Evolutionary conservation across 2,888 invertebrate species (phyloP).

Genomic region (Dusona sp.): DNA sequence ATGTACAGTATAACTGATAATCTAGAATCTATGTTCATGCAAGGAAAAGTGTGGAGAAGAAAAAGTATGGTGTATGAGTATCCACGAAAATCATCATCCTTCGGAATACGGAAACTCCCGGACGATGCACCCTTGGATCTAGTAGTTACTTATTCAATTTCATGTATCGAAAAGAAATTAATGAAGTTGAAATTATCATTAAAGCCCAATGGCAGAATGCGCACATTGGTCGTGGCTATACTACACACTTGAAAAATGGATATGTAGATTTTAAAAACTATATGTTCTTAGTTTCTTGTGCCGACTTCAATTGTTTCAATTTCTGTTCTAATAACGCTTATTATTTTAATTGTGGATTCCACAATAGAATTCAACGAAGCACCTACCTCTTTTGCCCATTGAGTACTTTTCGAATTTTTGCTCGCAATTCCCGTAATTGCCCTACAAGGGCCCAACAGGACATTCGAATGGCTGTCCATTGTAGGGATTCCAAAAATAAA

Average conservation of each 20-base stretch:
- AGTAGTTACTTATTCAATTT: background rate
- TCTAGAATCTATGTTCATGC: constrained; percentile 12
- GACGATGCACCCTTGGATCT: background rate
- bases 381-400: background rate
- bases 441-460: background rate
- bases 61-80: constrained; percentile 7
- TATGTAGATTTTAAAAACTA: too few relatives aligned
- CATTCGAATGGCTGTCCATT: background rate
- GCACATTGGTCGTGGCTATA: background rate
- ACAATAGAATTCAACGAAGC: background rate
- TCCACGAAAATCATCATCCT: constrained; percentile 18
- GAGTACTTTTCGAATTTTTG: background rate
- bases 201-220: constrained; percentile 14
- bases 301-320: too few relatives aligned
- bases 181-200: constrained; percentile 8
- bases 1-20: constrained; percentile 3
- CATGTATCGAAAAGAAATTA: constrained; percentile 9
- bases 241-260: background rate
- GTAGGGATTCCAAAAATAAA: background rate
- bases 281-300: too few relatives aligned
- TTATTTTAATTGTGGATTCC: too few relatives aligned
- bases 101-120: constrained; percentile 2
- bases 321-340: too few relatives aligned
- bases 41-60: constrained; percentile 31
- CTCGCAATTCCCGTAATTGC: background rate